Evolutionary conservation across 2,888 invertebrate genomes (phyloP).

Genomic region (Eupithecia tripunctaria): DNA sequence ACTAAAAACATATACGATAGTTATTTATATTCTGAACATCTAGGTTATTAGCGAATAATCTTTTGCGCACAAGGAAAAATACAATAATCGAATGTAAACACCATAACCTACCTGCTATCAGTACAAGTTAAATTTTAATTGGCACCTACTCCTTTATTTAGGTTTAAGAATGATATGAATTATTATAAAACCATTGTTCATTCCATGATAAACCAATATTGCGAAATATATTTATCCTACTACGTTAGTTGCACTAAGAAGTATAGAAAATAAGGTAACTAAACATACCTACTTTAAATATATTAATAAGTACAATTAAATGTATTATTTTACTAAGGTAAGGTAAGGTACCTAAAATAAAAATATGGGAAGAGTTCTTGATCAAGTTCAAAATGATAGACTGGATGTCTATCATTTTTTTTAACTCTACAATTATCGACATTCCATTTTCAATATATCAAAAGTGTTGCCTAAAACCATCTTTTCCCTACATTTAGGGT

Average conservation of each 20-base stretch:
- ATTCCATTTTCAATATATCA: not conserved
- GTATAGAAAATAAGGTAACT: not conserved
- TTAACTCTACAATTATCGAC: not conserved
- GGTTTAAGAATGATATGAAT: constrained; percentile 14
- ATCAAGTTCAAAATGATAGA: not conserved
- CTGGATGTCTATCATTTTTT: not conserved
- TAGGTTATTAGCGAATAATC: constrained; percentile 30
- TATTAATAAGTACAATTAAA: not conserved
- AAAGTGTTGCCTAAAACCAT: not conserved
- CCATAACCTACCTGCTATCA: constrained; percentile 26
- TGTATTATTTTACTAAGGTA: too few species aligned
- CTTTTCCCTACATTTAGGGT: not conserved
- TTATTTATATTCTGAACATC: constrained; percentile 20
- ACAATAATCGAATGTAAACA: constrained; percentile 37
- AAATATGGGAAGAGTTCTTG: not conserved
- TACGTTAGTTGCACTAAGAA: not conserved
- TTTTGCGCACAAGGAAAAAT: constrained; percentile 43
- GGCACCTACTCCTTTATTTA: constrained; percentile 16
- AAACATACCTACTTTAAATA: not conserved
- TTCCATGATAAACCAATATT: not conserved
- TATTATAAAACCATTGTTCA: not conserved
- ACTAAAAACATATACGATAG: constrained; percentile 20
- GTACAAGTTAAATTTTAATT: constrained; percentile 21
- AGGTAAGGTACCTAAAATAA: not conserved
- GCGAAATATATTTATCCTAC: not conserved